These are phyloP conservation scores for Embidobia sp. DNA, from an alignment of 2,888 invertebrate species.

Conservation along the genomic window DNA sequence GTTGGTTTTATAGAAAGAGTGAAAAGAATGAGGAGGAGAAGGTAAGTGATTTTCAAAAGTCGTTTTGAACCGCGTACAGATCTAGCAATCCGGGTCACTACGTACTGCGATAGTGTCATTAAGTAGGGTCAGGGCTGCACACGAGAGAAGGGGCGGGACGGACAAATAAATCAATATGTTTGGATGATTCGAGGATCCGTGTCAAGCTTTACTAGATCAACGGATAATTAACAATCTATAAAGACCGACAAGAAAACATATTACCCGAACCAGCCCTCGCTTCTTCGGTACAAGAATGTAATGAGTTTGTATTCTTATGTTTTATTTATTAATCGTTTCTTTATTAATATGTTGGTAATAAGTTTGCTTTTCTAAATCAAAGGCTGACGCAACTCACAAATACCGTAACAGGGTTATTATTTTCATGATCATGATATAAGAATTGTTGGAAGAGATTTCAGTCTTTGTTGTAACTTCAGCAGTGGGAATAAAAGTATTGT, in stretches of 20 bases:
- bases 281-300: no score
- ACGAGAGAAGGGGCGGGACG: slow-evolving; percentile 56
- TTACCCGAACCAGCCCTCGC: neutral
- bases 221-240: slow-evolving; percentile 60
- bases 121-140: slow-evolving; percentile 65
- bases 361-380: neutral
- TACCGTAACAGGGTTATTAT: no score
- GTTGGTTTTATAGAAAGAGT: no score
- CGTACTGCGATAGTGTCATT: slow-evolving; percentile 64
- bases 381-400: no score
- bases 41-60: slow-evolving; percentile 59
- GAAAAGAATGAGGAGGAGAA: slow-evolving; percentile 26
- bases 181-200: slow-evolving; percentile 64
- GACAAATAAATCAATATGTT: slow-evolving; percentile 66
- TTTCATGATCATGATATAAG: no score
- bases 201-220: slow-evolving; percentile 61
- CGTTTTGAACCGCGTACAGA: slow-evolving; percentile 52
- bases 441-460: no score
- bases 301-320: no score
- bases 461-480: no score
- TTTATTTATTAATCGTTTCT: slow-evolving; percentile 6
- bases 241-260: slow-evolving; percentile 37
- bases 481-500: no score
- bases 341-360: neutral
- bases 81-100: slow-evolving; percentile 64